These are phyloP conservation scores for Ophiodon elongatus DNA, from an alignment of 2,113 vertebrate genomes.

Conservation along the genomic window DNA sequence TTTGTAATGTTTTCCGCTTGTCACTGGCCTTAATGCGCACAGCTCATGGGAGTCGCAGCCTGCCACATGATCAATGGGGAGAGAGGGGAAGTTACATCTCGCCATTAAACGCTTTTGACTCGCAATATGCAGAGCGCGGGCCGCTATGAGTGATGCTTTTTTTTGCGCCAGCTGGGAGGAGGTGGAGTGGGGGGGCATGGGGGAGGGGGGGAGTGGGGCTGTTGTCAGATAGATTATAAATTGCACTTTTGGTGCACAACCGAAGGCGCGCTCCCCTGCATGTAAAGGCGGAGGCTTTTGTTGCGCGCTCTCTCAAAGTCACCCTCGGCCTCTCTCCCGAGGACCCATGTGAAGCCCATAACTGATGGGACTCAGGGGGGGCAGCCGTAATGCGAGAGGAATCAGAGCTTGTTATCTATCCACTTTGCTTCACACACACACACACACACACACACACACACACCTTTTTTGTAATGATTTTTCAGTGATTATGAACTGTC, in stretches of 20 bases:
- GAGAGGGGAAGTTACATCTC: constrained; percentile 75
- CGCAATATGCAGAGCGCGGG: constrained; percentile 74
- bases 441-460: too few species aligned
- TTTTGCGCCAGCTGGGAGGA: constrained; percentile 37
- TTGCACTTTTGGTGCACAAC: constrained; percentile 70
- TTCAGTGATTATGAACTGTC: constrained; percentile 65
- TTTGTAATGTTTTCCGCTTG: constrained; percentile 83
- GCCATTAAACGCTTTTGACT: constrained; percentile 82
- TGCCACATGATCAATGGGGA: constrained; percentile 82
- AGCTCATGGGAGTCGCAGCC: constrained; percentile 76
- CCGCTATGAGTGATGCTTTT: constrained; percentile 71
- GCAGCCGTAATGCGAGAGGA: constrained; percentile 32
- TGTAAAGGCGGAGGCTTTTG: constrained; percentile 63
- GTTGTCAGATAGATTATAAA: constrained; percentile 81
- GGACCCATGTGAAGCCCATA: too few species aligned
- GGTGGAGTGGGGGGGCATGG: constrained; percentile 14
- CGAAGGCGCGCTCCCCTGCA: constrained; percentile 55
- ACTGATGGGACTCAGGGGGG: not conserved
- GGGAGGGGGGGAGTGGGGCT: constrained; percentile 50
- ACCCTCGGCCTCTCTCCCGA: constrained; percentile 16
- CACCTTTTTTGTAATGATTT: constrained; percentile 46
- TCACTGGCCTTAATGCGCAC: constrained; percentile 79
- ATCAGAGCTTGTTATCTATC: constrained; percentile 59
- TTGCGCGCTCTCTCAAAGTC: constrained; percentile 67
- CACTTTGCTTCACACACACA: constrained; percentile 35